phyloP scores from a whole-genome alignment of 1,140 invertebrate species.

The Melanaphis sacchari region DNA sequence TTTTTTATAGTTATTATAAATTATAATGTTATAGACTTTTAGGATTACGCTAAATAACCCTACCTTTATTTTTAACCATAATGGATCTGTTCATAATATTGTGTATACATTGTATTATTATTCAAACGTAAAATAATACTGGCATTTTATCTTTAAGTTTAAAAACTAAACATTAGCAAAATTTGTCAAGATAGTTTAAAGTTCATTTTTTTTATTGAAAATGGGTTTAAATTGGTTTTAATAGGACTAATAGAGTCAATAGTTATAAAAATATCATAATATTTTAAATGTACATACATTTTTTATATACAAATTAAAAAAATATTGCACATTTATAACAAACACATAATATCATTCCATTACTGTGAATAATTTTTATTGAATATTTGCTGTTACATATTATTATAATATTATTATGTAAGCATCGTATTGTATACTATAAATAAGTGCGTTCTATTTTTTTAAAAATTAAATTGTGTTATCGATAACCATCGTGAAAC shows the following conservation, averaged over 20 bases:
- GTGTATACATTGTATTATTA: constrained; percentile 2
- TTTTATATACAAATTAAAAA: background rate
- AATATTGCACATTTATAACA: background rate
- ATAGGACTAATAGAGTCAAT: background rate
- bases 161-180: background rate
- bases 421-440: background rate
- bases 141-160: background rate
- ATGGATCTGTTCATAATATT: background rate
- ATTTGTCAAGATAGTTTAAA: background rate
- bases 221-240: background rate
- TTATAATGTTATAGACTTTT: constrained; percentile 1
- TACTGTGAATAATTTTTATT: background rate
- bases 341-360: background rate
- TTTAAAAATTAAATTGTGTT: background rate
- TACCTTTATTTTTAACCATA: background rate
- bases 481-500: background rate
- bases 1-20: background rate
- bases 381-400: background rate
- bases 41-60: background rate
- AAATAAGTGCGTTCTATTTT: background rate
- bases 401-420: background rate
- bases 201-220: background rate
- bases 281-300: background rate
- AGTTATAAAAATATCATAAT: background rate
- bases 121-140: background rate